Evolutionary conservation across 2,797 vertebrate species (phyloP).

Genomic region (Valencia hispanica): DNA sequence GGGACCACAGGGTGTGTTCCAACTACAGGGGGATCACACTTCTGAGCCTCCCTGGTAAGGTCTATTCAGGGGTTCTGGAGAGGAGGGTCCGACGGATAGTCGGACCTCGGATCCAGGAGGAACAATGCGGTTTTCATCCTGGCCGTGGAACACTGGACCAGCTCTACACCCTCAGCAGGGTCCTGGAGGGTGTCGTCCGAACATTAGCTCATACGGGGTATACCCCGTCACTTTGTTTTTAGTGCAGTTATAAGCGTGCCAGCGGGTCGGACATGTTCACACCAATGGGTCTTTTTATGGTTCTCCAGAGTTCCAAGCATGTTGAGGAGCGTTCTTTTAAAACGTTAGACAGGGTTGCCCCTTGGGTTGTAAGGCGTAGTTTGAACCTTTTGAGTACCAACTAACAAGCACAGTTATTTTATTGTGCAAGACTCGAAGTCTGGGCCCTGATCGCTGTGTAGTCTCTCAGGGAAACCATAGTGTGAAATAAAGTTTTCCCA

Average conservation of each 20-base stretch:
- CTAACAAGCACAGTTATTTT: constrained; percentile 16
- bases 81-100: no score
- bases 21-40: no score
- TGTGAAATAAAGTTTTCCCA: not conserved
- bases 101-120: no score
- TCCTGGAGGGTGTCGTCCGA: no score
- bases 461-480: not conserved
- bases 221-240: not conserved
- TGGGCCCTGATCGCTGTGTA: constrained; percentile 6
- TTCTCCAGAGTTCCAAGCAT: not conserved
- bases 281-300: not conserved
- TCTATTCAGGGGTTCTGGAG: no score
- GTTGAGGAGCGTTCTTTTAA: not conserved
- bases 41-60: no score
- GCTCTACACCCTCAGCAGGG: no score
- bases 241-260: not conserved
- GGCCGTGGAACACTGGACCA: no score
- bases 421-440: constrained; percentile 30
- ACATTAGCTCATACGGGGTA: no score
- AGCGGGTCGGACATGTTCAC: not conserved
- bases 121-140: no score
- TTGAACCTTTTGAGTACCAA: constrained; percentile 4
- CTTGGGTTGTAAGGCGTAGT: constrained; percentile 15
- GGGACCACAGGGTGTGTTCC: no score
- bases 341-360: not conserved